Base-by-base conservation (phyloP, 2,888 invertebrate species). In the Morpho helenor region DNA sequence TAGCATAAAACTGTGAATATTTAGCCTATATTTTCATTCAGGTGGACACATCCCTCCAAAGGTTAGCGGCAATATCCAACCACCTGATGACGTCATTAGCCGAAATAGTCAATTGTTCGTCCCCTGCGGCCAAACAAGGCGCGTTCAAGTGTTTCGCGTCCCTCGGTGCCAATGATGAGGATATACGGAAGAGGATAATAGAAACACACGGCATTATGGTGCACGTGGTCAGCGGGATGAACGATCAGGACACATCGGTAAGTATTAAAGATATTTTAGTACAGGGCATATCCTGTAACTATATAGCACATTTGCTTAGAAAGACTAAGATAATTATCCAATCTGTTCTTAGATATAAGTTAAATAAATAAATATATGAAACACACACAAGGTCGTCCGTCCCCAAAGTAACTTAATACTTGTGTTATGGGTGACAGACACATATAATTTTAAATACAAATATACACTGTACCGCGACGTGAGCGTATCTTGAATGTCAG, bases 91-190 rank as follows among this genome's bases (percentile, higher is more conserved):
- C 93, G 55, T 96, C 96, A 0, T 86, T 98, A 49, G 94, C 96
- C 1, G 95, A 96, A 73, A 93, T 97, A 61, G 92, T 98, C 59
- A 95, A 94, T 70, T 94, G 94, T 72, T 91, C 92, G 44, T 93
- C 93, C 10, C 85, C 93, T 40, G 92, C 93, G 41, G 94, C 94
- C 60, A 92, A 94, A 68, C 93, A 94, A 73, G 94, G 94, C n/a
- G 95, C 95, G 2, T 95, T 95, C 80, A 93, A 94, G 69, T 97
- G 97, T 53, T 98, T 97, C 87, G 97, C 98, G 2, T 97, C 98
- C 0, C 91, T 98, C 47, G 97, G 96, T 2, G 97, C 98, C 1
- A 98, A 98, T 76, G 97, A 98, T 75, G 98, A 98, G 82, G 97
- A 97, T 67, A 98, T 98, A 54, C 89, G 98, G 63, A 98, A 98